A percentile compares a stretch with the other conserved stretches of the same genome.
These are phyloP conservation scores for Phenganax stokvisi DNA, from an alignment of 92 coral and sea anemone genomes.

Conservation along the genomic window DNA sequence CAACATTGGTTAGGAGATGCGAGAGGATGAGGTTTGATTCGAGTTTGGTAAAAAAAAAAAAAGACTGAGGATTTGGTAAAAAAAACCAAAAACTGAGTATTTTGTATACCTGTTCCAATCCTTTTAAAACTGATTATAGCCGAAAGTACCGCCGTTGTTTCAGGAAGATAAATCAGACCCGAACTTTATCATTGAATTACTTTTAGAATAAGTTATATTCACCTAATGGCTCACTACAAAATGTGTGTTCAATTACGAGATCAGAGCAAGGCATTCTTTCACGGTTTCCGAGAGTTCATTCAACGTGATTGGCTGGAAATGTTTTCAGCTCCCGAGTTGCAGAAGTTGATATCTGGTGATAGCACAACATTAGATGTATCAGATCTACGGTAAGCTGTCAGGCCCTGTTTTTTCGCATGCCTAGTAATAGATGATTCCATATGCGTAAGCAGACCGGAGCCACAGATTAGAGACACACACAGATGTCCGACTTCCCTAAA, in stretches of 20 bases:
- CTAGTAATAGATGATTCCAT: background rate
- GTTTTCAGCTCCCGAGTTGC: constrained; percentile 99
- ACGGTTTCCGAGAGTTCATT: constrained; percentile 88
- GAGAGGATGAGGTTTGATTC: no score
- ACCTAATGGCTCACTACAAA: constrained; percentile 93
- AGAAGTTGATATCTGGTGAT: constrained; percentile 94
- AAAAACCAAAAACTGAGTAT: no score
- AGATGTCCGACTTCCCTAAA: no score
- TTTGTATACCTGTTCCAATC: no score
- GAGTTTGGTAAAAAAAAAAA: no score
- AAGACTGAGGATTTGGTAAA: no score
- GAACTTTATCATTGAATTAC: background rate
- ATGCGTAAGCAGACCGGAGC: no score
- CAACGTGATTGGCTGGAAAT: constrained; percentile 82
- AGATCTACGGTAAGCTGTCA: constrained; percentile 64
- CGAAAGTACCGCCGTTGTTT: no score
- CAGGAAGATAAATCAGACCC: no score
- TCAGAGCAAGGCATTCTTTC: constrained; percentile 90
- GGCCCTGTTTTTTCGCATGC: background rate
- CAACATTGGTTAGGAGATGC: no score
- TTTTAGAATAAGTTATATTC: constrained; percentile 87
- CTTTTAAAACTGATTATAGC: no score
- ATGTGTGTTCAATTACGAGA: constrained; percentile 92
- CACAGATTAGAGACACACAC: no score
- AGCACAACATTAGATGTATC: constrained; percentile 73